phyloP scores from a whole-genome alignment of 2,797 vertebrate genomes.

The Myripristis murdjan region DNA sequence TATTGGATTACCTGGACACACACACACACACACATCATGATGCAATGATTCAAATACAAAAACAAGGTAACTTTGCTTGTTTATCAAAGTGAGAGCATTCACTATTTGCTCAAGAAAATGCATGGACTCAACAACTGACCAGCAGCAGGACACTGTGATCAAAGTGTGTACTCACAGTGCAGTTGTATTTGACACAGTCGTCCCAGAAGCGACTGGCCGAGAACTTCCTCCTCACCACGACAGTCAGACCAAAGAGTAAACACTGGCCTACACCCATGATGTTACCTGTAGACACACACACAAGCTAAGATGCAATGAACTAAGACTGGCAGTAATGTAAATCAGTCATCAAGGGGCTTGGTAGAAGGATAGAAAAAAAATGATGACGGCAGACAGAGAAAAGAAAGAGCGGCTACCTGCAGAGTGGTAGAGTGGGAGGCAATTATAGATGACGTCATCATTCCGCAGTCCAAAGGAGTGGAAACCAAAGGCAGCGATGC shows the following conservation, averaged over 20 bases:
- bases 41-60: not conserved
- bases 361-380: not conserved
- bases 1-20: slow-evolving; percentile 89
- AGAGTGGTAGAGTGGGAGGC: slow-evolving; percentile 91
- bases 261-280: slow-evolving; percentile 94
- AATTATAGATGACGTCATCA: slow-evolving; percentile 87
- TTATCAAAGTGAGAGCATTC: not conserved
- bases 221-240: slow-evolving; percentile 92
- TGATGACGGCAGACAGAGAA: not conserved
- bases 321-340: not conserved
- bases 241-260: slow-evolving; percentile 90
- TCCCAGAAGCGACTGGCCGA: slow-evolving; percentile 94
- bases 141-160: not conserved
- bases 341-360: not conserved
- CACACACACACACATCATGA: not conserved
- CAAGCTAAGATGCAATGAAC: not conserved
- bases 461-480: slow-evolving; percentile 84
- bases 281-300: slow-evolving; percentile 83
- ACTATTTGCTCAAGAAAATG: not conserved
- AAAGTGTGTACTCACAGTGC: slow-evolving; percentile 86
- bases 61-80: too few species aligned
- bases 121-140: not conserved
- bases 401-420: slow-evolving; percentile 79
- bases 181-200: slow-evolving; percentile 90
- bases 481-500: slow-evolving; percentile 89